These are phyloP conservation scores for Hypothenemus hampei DNA, from an alignment of 1,140 invertebrate species.

Conservation along the genomic window DNA sequence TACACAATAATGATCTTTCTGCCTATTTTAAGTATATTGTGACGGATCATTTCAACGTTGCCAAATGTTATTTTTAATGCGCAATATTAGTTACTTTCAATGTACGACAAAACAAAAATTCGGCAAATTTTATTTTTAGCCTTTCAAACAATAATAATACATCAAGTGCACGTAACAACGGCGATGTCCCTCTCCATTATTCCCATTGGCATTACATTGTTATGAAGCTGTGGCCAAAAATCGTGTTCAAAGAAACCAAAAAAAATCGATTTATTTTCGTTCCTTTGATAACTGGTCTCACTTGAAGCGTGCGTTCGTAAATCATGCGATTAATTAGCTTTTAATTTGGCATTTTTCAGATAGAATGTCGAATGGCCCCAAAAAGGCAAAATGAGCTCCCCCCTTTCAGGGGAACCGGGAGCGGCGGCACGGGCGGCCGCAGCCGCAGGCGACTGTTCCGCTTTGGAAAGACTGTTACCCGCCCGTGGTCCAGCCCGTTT, in stretches of 20 bases:
- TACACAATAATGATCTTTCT: too few species aligned
- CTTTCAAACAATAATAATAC: too few species aligned
- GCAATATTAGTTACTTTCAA: too few species aligned
- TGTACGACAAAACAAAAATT: too few species aligned
- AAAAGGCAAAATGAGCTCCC: constrained; percentile 31
- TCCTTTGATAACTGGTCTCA: neutral
- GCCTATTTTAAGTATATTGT: too few species aligned
- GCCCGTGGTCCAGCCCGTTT: constrained; percentile 40
- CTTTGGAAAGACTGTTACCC: constrained; percentile 47
- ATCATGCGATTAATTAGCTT: neutral
- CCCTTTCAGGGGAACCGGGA: constrained; percentile 39
- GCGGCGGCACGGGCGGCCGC: constrained; percentile 53
- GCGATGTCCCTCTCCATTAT: neutral
- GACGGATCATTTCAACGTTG: too few species aligned
- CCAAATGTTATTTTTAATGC: too few species aligned
- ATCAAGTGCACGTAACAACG: too few species aligned
- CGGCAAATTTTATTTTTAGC: too few species aligned
- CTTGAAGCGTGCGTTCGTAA: neutral
- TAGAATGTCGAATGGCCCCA: constrained; percentile 39
- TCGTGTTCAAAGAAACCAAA: too few species aligned
- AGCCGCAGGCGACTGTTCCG: constrained; percentile 50
- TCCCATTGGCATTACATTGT: constrained; percentile 1
- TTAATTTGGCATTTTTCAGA: constrained; percentile 27
- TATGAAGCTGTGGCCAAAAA: constrained; percentile 1
- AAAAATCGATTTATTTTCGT: neutral